Evolutionary conservation across 1,140 invertebrate genomes (phyloP).

Genomic region (Trachelipus rathkii): DNA sequence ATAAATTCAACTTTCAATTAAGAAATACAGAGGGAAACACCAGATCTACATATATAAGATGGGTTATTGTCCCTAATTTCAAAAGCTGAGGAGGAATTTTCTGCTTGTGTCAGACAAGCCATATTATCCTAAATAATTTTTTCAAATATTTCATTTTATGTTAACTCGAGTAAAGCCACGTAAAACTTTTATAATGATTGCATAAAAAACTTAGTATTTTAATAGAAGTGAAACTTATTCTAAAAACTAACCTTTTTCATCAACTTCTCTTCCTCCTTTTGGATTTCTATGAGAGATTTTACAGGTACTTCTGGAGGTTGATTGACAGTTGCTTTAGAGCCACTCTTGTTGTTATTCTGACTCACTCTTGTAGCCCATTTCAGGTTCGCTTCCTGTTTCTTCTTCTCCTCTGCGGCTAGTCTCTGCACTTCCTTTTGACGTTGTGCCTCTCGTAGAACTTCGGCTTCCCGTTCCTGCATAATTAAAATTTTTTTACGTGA

Average conservation of each 20-base stretch:
- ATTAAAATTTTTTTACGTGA: not conserved
- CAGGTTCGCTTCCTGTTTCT: slow-evolving; percentile 50
- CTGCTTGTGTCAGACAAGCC: too few species aligned
- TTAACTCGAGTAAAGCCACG: too few species aligned
- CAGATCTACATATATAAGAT: too few species aligned
- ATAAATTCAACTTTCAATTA: too few species aligned
- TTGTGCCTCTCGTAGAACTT: slow-evolving; percentile 45
- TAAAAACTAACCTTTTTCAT: slow-evolving; percentile 57
- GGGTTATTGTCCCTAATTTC: too few species aligned
- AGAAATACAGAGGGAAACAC: too few species aligned
- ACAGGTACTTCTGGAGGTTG: slow-evolving; percentile 55
- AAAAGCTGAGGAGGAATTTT: too few species aligned
- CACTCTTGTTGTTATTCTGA: slow-evolving; percentile 21
- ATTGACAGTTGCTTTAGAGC: slow-evolving; percentile 39
- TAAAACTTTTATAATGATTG: too few species aligned
- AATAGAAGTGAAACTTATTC: too few species aligned
- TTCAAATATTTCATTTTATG: too few species aligned
- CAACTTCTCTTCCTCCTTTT: slow-evolving; percentile 72
- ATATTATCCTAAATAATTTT: too few species aligned
- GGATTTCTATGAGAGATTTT: slow-evolving; percentile 76
- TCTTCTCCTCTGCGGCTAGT: slow-evolving; percentile 47
- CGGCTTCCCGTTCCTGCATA: slow-evolving; percentile 38
- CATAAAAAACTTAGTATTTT: too few species aligned
- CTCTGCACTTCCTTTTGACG: slow-evolving; percentile 47
- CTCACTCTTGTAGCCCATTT: slow-evolving; percentile 63